Conservation (phyloP, 2,888 invertebrate species). For the Drosophila multiciliata region DNA sequence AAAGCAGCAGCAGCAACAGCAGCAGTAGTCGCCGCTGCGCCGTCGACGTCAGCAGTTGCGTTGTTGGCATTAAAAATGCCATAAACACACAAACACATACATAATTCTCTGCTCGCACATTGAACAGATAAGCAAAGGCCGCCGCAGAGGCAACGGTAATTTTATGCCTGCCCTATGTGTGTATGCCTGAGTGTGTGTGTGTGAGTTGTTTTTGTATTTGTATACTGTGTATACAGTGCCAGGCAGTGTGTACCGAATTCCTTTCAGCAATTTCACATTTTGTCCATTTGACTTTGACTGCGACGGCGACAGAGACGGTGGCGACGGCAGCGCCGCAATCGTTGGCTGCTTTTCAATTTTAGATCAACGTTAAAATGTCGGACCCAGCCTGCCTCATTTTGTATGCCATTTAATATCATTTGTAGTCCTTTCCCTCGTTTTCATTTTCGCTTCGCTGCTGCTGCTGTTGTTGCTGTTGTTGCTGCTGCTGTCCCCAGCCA, state of each 20-base stretch:
- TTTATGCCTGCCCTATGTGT: conserved; percentile 52
- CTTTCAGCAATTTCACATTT: conserved; percentile 55
- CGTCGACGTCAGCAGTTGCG: conserved; percentile 52
- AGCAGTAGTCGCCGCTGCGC: conserved; percentile 43
- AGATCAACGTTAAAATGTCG: conserved; percentile 66
- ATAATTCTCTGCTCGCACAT: conserved; percentile 14
- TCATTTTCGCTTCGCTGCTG: conserved; percentile 5
- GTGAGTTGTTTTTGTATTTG: conserved; percentile 18
- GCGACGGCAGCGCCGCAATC: conserved; percentile 23
- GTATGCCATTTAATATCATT: conserved; percentile 77
- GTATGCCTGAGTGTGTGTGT: neutral
- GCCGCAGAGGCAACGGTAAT: conserved; percentile 50
- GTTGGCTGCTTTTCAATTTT: conserved; percentile 68
- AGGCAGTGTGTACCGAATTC: conserved; percentile 18
- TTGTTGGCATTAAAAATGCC: conserved; percentile 72
- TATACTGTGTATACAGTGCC: conserved; percentile 20
- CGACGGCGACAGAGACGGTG: neutral
- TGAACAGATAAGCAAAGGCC: conserved; percentile 53
- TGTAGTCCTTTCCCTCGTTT: conserved; percentile 49
- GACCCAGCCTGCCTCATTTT: conserved; percentile 61
- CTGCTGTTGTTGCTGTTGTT: conserved; percentile 9
- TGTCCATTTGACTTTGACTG: conserved; percentile 36
- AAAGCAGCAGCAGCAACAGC: neutral
- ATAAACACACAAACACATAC: conserved; percentile 49
- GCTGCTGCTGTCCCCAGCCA: conserved; percentile 42